Evolutionary conservation across 2,888 invertebrate genomes (phyloP).

Genomic region (Tachystola acroxantha): DNA sequence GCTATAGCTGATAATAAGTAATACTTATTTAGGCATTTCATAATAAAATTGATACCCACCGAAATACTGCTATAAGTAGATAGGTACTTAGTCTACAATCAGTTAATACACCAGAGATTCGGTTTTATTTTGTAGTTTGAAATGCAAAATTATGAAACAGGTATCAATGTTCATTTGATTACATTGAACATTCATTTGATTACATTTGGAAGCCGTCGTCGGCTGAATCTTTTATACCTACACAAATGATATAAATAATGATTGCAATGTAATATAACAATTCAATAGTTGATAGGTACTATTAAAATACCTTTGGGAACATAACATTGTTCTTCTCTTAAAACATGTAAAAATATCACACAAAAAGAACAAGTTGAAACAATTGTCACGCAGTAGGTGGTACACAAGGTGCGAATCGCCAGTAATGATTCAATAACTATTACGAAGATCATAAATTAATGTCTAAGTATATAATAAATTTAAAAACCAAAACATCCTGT

Average conservation of each 20-base stretch:
- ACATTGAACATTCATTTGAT: no score
- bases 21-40: not conserved
- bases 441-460: constrained; percentile 22
- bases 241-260: constrained; percentile 1
- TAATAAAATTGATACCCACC: constrained; percentile 4
- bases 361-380: constrained; percentile 16
- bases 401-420: constrained; percentile 40
- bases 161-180: constrained; percentile 6
- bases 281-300: not conserved
- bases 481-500: constrained; percentile 60
- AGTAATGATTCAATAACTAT: constrained; percentile 38
- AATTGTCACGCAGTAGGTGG: constrained; percentile 61
- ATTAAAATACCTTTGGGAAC: not conserved
- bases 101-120: not conserved
- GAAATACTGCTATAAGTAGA: constrained; percentile 1
- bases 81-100: constrained; percentile 12
- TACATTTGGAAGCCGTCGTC: not conserved
- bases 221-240: not conserved
- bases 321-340: constrained; percentile 1
- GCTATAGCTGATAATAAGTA: constrained; percentile 3
- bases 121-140: no score
- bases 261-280: not conserved
- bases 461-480: constrained; percentile 35
- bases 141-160: not conserved
- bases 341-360: constrained; percentile 3